Evolutionary conservation across 2,888 invertebrate species (phyloP).

Genomic region (Carabus problematicus): DNA sequence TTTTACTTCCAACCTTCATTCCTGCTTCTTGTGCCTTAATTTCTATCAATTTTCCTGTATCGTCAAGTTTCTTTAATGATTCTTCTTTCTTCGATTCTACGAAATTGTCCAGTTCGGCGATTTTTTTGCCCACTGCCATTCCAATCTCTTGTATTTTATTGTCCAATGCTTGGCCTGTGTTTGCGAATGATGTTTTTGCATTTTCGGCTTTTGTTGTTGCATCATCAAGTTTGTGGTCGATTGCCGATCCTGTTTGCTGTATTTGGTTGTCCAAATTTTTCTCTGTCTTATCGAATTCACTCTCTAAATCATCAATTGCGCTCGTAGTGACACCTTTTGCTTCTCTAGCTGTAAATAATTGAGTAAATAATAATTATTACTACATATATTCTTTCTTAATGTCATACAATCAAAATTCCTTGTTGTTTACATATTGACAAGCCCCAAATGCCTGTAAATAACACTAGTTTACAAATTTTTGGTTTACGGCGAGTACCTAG

Average conservation of each 20-base stretch:
- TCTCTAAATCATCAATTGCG: conserved; percentile 54
- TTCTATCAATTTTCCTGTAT: conserved; percentile 44
- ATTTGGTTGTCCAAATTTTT: conserved; percentile 52
- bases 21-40: conserved; percentile 47
- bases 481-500: too few relatives aligned
- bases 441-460: too few relatives aligned
- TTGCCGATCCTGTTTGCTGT: conserved; percentile 46
- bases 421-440: too few relatives aligned
- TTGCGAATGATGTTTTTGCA: conserved; percentile 41
- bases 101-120: conserved; percentile 44
- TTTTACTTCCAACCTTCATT: conserved; percentile 46
- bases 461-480: too few relatives aligned
- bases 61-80: conserved; percentile 42
- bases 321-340: conserved; percentile 58
- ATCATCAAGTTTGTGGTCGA: conserved; percentile 46
- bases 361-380: background rate
- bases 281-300: conserved; percentile 51
- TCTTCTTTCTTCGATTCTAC: conserved; percentile 45
- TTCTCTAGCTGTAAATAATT: conserved; percentile 43
- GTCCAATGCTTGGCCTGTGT: conserved; percentile 44
- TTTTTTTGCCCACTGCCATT: conserved; percentile 46
- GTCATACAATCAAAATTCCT: background rate
- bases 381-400: background rate
- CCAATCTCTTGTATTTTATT: conserved; percentile 47
- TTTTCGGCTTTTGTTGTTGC: conserved; percentile 41